Conservation (phyloP, 30 jellyfish, hydroid and myxozoan species). For the Hydractinia echinata region DNA sequence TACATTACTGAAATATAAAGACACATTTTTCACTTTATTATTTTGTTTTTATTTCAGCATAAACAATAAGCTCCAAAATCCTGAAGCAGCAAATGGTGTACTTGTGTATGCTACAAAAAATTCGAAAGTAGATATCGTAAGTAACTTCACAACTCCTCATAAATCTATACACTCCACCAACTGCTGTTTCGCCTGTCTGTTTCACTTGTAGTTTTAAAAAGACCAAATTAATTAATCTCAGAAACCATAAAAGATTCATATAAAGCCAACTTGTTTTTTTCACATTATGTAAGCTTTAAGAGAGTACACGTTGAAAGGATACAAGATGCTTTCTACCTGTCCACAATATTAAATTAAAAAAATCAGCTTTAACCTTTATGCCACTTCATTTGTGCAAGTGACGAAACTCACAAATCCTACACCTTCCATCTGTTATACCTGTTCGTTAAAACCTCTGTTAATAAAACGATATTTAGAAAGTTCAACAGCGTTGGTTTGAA, state of each 20-base stretch:
- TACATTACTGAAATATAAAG: no score
- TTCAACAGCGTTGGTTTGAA: slow-evolving; percentile 97
- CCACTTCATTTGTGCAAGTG: not conserved
- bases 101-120: slow-evolving; percentile 80
- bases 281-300: no score
- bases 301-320: no score
- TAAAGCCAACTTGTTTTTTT: no score
- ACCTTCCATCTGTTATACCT: not conserved
- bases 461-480: slow-evolving; percentile 45
- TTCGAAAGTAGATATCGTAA: slow-evolving; percentile 75
- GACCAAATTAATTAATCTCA: no score
- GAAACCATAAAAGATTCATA: no score
- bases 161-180: no score
- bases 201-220: no score
- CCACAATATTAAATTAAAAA: not conserved
- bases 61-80: slow-evolving; percentile 91
- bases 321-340: no score
- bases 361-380: not conserved
- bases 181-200: no score
- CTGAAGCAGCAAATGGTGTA: slow-evolving; percentile 99
- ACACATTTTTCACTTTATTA: not conserved
- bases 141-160: not conserved
- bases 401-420: not conserved
- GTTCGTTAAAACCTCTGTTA: not conserved
- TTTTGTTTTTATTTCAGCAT: slow-evolving; percentile 43